These are phyloP conservation scores for Burhinus oedicnemus DNA, from an alignment of 2,113 vertebrate genomes.

Conservation along the genomic window DNA sequence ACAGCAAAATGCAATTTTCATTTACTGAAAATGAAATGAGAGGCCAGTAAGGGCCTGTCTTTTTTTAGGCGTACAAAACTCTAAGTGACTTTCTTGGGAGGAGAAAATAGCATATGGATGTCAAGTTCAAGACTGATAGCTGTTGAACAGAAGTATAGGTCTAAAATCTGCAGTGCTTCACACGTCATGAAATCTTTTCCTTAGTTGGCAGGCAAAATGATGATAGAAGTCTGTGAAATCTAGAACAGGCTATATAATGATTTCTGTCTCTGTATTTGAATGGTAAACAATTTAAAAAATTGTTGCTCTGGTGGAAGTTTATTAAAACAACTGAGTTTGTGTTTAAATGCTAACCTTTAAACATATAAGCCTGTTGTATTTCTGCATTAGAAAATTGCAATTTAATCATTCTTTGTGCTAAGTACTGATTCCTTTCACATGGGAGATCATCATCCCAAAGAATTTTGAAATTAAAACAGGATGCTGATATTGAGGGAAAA, in stretches of 20 bases:
- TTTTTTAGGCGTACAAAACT: neutral
- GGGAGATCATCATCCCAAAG: neutral
- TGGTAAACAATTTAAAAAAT: neutral
- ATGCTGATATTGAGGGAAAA: neutral
- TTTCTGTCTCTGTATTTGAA: neutral
- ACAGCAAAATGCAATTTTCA: slow-evolving; percentile 9
- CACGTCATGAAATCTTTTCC: slow-evolving; percentile 41
- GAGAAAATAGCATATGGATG: slow-evolving; percentile 63
- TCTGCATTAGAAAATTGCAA: neutral
- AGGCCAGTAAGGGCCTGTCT: neutral
- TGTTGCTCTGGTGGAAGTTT: neutral
- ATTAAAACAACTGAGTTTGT: neutral
- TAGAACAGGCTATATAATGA: neutral
- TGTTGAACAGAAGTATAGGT: slow-evolving; percentile 56
- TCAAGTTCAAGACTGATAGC: slow-evolving; percentile 47
- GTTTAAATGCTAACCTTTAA: neutral
- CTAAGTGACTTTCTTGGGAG: slow-evolving; percentile 32
- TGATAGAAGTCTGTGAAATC: slow-evolving; percentile 34
- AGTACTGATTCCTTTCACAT: neutral
- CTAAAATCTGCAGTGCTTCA: slow-evolving; percentile 58
- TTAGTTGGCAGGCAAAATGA: slow-evolving; percentile 22
- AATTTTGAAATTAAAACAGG: neutral
- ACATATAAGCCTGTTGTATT: neutral
- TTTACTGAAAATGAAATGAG: slow-evolving; percentile 35
- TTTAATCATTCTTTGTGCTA: neutral